A percentile compares a stretch with the other conserved stretches of the same genome.
phyloP scores from a whole-genome alignment of 2,888 invertebrate genomes.

The Craniophora ligustri region DNA sequence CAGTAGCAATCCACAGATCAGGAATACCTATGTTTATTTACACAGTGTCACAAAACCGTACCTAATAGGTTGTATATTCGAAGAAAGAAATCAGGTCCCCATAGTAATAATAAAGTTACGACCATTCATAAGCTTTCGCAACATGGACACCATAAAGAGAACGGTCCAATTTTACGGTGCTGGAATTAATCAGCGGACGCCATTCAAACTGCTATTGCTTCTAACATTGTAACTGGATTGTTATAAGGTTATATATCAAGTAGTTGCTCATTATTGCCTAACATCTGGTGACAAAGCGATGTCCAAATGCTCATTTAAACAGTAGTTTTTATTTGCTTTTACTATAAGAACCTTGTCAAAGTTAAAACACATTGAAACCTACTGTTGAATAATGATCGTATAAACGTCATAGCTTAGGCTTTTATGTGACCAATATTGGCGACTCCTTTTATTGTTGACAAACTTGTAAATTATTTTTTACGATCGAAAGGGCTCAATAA shows the following conservation, averaged over 20 bases:
- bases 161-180: slow-evolving; percentile 2
- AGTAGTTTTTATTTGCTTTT: slow-evolving; percentile 4
- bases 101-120: neutral
- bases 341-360: neutral
- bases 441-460: too few species aligned
- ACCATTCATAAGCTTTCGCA: neutral
- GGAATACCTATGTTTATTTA: too few species aligned
- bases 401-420: too few species aligned
- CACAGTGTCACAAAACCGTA: too few species aligned
- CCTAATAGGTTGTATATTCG: too few species aligned
- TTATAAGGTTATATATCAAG: slow-evolving; percentile 6
- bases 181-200: slow-evolving; percentile 5
- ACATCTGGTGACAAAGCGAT: slow-evolving; percentile 33
- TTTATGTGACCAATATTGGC: too few species aligned
- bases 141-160: neutral
- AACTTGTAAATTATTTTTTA: too few species aligned
- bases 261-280: slow-evolving; percentile 10
- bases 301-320: neutral
- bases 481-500: too few species aligned
- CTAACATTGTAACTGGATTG: slow-evolving; percentile 17
- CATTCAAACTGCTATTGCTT: slow-evolving; percentile 6
- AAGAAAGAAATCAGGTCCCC: too few species aligned
- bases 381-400: too few species aligned
- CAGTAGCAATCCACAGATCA: too few species aligned
- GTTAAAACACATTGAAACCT: too few species aligned